These are phyloP conservation scores for Dexiosoma caninum DNA, from an alignment of 2,888 invertebrate genomes.

Conservation along the genomic window DNA sequence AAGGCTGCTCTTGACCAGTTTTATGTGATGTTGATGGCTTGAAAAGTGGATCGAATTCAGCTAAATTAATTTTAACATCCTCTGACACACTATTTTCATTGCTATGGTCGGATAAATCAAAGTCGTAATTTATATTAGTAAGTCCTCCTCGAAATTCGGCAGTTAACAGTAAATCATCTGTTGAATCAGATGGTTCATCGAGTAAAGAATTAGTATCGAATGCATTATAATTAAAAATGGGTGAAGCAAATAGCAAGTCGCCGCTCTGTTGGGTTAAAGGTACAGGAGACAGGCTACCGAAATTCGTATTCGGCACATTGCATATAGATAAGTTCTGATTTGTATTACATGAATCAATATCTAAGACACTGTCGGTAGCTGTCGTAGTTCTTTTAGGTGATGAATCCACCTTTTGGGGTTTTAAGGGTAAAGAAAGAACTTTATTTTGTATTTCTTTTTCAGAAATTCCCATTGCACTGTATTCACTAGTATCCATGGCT, in stretches of 20 bases:
- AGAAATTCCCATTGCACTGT: conserved; percentile 10
- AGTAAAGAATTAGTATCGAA: conserved; percentile 71
- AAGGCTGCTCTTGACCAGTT: conserved; percentile 2
- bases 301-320: conserved; percentile 66
- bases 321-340: conserved; percentile 68
- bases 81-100: conserved; percentile 85
- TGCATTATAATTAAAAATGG: conserved; percentile 78
- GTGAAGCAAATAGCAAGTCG: conserved; percentile 82
- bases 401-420: conserved; percentile 36
- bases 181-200: conserved; percentile 67
- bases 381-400: conserved; percentile 25
- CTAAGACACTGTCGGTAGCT: conserved; percentile 37
- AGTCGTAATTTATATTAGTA: conserved; percentile 86
- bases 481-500: conserved; percentile 61
- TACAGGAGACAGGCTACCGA: conserved; percentile 70
- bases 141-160: conserved; percentile 81
- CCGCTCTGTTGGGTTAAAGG: conserved; percentile 66
- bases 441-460: conserved; percentile 27
- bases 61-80: conserved; percentile 73
- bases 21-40: conserved; percentile 36
- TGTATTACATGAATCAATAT: conserved; percentile 10
- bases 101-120: conserved; percentile 86
- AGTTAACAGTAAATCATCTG: conserved; percentile 79
- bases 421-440: conserved; percentile 48
- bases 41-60: conserved; percentile 77